A percentile compares a stretch with the other conserved stretches of the same genome.
Evolutionary conservation across 1,140 invertebrate species (phyloP).

Genomic region (Drosophila mauritiana): DNA sequence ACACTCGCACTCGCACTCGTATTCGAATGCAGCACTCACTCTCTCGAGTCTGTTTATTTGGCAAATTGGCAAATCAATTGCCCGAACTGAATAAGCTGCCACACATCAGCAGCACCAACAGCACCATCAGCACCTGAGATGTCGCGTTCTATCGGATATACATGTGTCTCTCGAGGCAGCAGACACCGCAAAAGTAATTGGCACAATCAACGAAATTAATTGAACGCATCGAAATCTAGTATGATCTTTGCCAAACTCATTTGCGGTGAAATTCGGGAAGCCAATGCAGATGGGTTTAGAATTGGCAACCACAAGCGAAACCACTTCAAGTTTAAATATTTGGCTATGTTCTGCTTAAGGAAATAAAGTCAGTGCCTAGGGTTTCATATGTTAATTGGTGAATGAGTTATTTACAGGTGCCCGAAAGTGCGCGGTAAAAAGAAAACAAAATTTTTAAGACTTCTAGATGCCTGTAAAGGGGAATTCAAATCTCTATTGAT

Average conservation of each 20-base stretch:
- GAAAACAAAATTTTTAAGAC: too few relatives aligned
- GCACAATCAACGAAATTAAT: constrained; percentile 59
- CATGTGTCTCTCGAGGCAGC: background rate
- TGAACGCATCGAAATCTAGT: constrained; percentile 47
- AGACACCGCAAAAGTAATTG: constrained; percentile 59
- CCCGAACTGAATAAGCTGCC: constrained; percentile 46
- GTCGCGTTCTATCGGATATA: constrained; percentile 12
- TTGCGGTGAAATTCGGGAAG: constrained; percentile 18
- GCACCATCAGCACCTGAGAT: constrained; percentile 21
- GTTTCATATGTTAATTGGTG: too few relatives aligned
- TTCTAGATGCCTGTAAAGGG: too few relatives aligned
- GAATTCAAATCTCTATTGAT: too few relatives aligned
- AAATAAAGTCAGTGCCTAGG: background rate
- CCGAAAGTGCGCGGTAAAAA: too few relatives aligned
- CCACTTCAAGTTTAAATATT: constrained; percentile 1
- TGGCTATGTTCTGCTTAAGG: background rate
- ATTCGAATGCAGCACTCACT: constrained; percentile 17
- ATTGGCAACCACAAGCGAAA: background rate
- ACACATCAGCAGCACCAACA: constrained; percentile 19
- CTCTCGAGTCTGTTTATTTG: constrained; percentile 50
- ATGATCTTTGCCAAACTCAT: constrained; percentile 53
- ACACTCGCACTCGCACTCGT: constrained; percentile 1
- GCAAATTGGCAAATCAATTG: constrained; percentile 74
- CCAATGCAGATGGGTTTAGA: background rate
- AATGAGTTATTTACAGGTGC: too few relatives aligned